phyloP scores from a whole-genome alignment of 1,140 invertebrate species.

The Conopomorpha cramerella region DNA sequence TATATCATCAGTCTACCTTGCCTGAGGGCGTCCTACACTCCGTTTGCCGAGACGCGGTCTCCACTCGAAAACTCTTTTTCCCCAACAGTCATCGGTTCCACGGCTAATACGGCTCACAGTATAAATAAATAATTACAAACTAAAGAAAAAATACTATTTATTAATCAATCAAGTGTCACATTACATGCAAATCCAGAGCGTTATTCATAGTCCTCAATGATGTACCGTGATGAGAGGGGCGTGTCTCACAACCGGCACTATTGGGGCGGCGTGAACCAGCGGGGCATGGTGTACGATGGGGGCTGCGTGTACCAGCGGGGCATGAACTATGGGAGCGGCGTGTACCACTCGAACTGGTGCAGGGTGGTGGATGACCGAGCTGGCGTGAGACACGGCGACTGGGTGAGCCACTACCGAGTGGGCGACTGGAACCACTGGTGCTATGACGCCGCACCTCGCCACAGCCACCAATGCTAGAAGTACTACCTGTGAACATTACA shows the following conservation, averaged over 20 bases:
- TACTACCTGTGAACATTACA: conserved; percentile 19
- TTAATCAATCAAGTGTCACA: too few relatives aligned
- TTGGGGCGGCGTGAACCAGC: conserved; percentile 15
- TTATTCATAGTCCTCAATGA: conserved; percentile 24
- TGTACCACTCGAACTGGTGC: conserved; percentile 7
- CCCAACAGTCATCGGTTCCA: too few relatives aligned
- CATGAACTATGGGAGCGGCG: conserved; percentile 15
- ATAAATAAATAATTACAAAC: too few relatives aligned
- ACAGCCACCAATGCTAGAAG: conserved; percentile 28
- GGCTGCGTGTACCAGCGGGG: conserved; percentile 19
- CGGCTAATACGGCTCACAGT: too few relatives aligned
- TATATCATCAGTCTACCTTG: too few relatives aligned
- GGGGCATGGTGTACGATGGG: conserved; percentile 20
- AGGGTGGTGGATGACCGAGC: conserved; percentile 23
- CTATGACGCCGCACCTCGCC: conserved; percentile 29
- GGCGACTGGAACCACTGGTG: conserved; percentile 24
- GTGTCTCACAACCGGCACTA: conserved; percentile 21
- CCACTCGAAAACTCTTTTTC: too few relatives aligned
- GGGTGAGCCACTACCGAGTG: conserved; percentile 6
- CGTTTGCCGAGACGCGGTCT: too few relatives aligned
- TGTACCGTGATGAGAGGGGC: conserved; percentile 27
- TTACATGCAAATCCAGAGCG: too few relatives aligned
- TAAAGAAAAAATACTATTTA: too few relatives aligned
- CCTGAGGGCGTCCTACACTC: too few relatives aligned
- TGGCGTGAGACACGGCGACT: conserved; percentile 23